Conservation (phyloP, 2,113 vertebrate genomes). For the Grantiella picta region DNA sequence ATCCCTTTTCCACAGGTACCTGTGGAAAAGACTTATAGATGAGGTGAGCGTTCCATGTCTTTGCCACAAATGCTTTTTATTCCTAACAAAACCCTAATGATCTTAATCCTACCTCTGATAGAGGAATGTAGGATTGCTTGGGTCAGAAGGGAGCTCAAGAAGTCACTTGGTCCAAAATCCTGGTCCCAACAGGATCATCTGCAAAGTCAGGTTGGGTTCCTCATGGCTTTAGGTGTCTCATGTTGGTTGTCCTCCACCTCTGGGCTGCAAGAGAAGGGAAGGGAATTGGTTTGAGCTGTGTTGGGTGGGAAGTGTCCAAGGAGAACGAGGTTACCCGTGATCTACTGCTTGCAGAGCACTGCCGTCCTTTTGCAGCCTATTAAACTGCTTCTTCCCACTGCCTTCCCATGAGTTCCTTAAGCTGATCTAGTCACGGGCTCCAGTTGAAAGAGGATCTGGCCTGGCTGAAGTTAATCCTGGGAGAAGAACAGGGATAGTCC, state of each 20-base stretch:
- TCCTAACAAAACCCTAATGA: not conserved
- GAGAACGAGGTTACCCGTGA: accelerated
- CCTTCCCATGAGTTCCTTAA: not conserved
- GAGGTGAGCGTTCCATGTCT: not conserved
- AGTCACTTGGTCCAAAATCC: not conserved
- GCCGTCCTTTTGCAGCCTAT: not conserved
- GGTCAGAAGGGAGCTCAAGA: not conserved
- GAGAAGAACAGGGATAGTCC: not conserved
- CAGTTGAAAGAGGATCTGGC: not conserved
- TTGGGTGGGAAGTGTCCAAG: not conserved
- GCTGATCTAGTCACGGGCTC: not conserved
- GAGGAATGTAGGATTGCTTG: accelerated
- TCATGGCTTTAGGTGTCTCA: accelerated
- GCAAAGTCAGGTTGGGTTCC: accelerated
- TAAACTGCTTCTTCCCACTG: not conserved
- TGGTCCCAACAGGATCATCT: accelerated
- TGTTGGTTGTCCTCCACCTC: accelerated
- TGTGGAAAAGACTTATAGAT: not conserved
- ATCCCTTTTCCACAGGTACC: not conserved
- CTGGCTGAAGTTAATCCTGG: not conserved
- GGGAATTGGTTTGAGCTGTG: not conserved
- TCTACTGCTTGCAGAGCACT: accelerated
- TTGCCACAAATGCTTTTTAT: slow-evolving; percentile 6
- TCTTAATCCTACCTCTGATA: not conserved
- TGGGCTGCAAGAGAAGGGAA: not conserved